Evolutionary conservation across 2,888 invertebrate species (phyloP).

Genomic region (Synergus gifuensis): DNA sequence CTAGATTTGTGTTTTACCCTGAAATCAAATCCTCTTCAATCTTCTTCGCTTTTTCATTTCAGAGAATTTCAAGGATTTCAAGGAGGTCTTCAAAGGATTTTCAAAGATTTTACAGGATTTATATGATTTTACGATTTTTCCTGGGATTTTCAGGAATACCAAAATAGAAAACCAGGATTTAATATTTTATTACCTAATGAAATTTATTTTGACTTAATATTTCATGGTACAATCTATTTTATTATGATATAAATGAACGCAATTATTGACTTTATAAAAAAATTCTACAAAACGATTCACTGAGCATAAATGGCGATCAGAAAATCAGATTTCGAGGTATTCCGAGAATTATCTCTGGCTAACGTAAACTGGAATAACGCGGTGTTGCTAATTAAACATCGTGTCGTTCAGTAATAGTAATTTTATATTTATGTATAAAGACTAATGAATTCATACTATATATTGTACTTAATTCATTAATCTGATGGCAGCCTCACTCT

Average conservation of each 20-base stretch:
- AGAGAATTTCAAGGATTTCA: too few relatives aligned
- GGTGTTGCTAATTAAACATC: slow-evolving; percentile 22
- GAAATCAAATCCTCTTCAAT: too few relatives aligned
- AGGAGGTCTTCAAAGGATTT: too few relatives aligned
- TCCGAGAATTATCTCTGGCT: background rate
- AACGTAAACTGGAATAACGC: slow-evolving; percentile 8
- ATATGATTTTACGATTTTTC: too few relatives aligned
- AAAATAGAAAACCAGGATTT: slow-evolving; percentile 47
- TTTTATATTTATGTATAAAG: slow-evolving; percentile 74
- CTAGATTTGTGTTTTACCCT: too few relatives aligned
- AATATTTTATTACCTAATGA: slow-evolving; percentile 76
- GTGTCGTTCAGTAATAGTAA: slow-evolving; percentile 71
- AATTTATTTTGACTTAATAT: slow-evolving; percentile 78
- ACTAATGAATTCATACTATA: slow-evolving; percentile 77
- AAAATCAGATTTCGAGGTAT: background rate
- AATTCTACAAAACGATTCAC: slow-evolving; percentile 46
- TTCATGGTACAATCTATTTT: slow-evolving; percentile 78
- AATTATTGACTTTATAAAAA: slow-evolving; percentile 64
- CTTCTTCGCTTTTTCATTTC: too few relatives aligned
- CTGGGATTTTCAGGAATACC: too few relatives aligned
- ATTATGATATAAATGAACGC: slow-evolving; percentile 77
- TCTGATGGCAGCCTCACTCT: slow-evolving; percentile 77
- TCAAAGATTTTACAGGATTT: too few relatives aligned
- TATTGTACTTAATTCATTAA: slow-evolving; percentile 77
- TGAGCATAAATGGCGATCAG: slow-evolving; percentile 17